A percentile compares a stretch with the other conserved stretches of the same genome.
These are phyloP conservation scores for Agelaius tricolor DNA, from an alignment of 2,113 vertebrate species.

Conservation along the genomic window DNA sequence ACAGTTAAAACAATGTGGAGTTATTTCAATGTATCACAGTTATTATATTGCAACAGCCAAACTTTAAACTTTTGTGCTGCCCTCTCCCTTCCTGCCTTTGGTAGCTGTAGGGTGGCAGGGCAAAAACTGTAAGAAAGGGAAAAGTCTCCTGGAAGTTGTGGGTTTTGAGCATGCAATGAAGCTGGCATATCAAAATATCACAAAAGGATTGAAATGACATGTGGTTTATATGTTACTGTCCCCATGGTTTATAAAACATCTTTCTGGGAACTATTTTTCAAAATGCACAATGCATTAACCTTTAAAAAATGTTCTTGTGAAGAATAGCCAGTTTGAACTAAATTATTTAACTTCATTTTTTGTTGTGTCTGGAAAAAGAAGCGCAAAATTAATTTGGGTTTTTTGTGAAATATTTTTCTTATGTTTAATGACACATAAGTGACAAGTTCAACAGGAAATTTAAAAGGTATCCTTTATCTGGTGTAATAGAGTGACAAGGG, in stretches of 20 bases:
- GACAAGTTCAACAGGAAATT: background rate
- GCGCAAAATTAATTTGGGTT: background rate
- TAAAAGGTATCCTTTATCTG: background rate
- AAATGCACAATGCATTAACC: background rate
- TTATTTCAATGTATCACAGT: conserved; percentile 38
- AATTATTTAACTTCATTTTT: background rate
- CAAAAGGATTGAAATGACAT: background rate
- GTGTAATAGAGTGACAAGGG: background rate
- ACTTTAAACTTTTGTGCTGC: background rate
- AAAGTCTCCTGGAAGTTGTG: background rate
- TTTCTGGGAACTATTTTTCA: background rate
- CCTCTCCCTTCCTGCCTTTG: background rate
- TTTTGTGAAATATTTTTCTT: background rate
- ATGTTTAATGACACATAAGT: background rate
- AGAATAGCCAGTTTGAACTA: background rate
- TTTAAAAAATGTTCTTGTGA: background rate
- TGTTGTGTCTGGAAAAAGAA: background rate
- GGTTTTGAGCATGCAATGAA: background rate
- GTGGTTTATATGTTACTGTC: background rate
- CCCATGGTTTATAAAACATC: background rate
- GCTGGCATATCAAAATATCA: background rate
- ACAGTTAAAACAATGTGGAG: conserved; percentile 64
- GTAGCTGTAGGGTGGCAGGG: background rate
- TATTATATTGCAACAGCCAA: background rate
- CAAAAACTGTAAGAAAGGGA: background rate